Evolutionary conservation across 2,888 invertebrate genomes (phyloP).

Genomic region (Chironomus riparius): DNA sequence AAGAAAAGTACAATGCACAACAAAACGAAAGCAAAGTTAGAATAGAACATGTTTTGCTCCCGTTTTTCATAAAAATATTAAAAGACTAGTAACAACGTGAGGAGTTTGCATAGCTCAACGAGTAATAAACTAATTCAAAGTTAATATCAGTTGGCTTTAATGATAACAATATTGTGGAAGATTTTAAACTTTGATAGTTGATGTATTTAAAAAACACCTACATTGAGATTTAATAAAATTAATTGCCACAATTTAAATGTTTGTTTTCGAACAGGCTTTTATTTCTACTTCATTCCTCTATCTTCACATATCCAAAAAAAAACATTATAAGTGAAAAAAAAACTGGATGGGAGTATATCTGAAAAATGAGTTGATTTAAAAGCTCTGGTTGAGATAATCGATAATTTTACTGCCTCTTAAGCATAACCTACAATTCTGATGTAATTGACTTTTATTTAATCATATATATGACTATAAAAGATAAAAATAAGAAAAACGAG

Average conservation of each 20-base stretch:
- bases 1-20: background rate
- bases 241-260: slow-evolving; percentile 21
- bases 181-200: no score
- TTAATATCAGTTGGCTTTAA: background rate
- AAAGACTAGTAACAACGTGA: slow-evolving; percentile 5
- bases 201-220: slow-evolving; percentile 1
- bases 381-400: slow-evolving; percentile 6
- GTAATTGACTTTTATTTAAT: slow-evolving; percentile 19
- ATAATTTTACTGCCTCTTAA: slow-evolving; percentile 11
- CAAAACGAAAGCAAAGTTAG: background rate
- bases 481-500: background rate
- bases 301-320: background rate
- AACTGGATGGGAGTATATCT: background rate
- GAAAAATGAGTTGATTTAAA: background rate
- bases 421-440: slow-evolving; percentile 22
- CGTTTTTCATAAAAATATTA: background rate
- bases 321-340: background rate
- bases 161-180: background rate
- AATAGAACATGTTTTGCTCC: background rate
- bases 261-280: slow-evolving; percentile 10
- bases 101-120: slow-evolving; percentile 12
- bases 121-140: background rate
- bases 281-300: background rate
- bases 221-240: slow-evolving; percentile 13
- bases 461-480: background rate